Conservation (phyloP, 35 echinoderm and acorn worm genomes). For the Apostichopus parvimensis region DNA sequence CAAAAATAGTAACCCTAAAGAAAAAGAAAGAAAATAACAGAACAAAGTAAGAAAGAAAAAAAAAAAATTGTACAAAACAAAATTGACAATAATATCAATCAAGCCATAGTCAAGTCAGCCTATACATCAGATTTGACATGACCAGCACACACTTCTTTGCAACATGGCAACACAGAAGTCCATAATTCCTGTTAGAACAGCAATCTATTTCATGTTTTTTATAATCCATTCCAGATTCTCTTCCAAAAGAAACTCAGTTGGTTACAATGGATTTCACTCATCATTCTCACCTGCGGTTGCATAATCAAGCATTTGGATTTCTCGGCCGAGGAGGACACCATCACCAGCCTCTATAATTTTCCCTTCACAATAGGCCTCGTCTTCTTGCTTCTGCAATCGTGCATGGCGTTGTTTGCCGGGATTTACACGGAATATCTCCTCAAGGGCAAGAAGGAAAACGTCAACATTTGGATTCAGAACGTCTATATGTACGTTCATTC, state of each 20-base stretch:
- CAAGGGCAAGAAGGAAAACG: slow-evolving; percentile 56
- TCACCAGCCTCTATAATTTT: not conserved
- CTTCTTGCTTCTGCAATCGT: slow-evolving; percentile 68
- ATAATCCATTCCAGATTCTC: slow-evolving; percentile 43
- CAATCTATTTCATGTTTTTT: not conserved
- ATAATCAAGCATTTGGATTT: slow-evolving; percentile 74
- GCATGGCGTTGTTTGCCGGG: slow-evolving; percentile 79
- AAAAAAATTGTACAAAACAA: too few relatives aligned
- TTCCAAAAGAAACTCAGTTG: slow-evolving; percentile 66
- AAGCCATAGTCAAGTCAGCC: too few relatives aligned
- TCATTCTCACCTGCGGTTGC: slow-evolving; percentile 78
- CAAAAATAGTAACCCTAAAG: too few relatives aligned
- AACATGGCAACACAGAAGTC: too few relatives aligned
- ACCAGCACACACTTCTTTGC: too few relatives aligned
- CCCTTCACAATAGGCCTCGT: slow-evolving; percentile 21
- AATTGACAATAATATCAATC: too few relatives aligned
- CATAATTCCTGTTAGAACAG: too few relatives aligned
- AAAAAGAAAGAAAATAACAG: too few relatives aligned
- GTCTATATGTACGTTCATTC: slow-evolving; percentile 89
- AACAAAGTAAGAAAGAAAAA: too few relatives aligned
- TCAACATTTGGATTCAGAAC: slow-evolving; percentile 91
- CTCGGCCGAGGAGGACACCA: not conserved
- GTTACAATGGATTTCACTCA: slow-evolving; percentile 84
- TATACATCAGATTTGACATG: too few relatives aligned
- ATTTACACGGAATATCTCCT: slow-evolving; percentile 95